Conservation (phyloP, 2,797 vertebrate genomes). For the Sus cebifrons region DNA sequence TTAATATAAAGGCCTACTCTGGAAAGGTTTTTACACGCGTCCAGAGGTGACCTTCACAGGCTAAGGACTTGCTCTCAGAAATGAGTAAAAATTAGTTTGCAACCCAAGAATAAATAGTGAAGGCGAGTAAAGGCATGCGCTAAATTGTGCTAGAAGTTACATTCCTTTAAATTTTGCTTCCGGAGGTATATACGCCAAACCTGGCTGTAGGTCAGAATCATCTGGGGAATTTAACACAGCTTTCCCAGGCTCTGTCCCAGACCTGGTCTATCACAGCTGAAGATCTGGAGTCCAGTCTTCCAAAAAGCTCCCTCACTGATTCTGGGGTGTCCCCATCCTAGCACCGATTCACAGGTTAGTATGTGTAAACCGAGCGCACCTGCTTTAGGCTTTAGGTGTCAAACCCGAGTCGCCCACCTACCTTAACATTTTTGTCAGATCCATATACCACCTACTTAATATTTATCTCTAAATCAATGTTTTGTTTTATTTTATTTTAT, state of each 20-base stretch:
- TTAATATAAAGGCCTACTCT: not conserved
- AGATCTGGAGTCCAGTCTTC: not conserved
- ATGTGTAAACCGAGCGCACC: not conserved
- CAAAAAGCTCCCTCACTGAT: not conserved
- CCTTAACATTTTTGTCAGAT: slow-evolving; percentile 28
- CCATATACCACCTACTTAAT: not conserved
- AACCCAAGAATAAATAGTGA: slow-evolving; percentile 3
- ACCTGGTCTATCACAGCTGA: not conserved
- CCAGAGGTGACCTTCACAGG: not conserved
- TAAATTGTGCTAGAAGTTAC: not conserved
- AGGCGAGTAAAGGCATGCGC: not conserved
- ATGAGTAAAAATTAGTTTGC: not conserved
- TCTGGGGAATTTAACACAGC: not conserved
- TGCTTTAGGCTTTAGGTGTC: not conserved
- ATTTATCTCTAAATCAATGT: not conserved
- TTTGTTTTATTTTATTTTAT: not conserved
- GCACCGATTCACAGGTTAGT: not conserved
- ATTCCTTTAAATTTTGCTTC: slow-evolving; percentile 34
- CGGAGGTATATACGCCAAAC: not conserved
- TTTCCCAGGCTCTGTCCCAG: not conserved
- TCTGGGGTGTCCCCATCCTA: too few species aligned
- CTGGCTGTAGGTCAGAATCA: not conserved
- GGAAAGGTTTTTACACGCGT: not conserved
- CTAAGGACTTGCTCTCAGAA: not conserved
- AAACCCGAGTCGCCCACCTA: not conserved